A percentile compares a stretch with the other conserved stretches of the same genome.
Evolutionary conservation across 2,888 invertebrate genomes (phyloP).

Genomic region (Idaea straminata): DNA sequence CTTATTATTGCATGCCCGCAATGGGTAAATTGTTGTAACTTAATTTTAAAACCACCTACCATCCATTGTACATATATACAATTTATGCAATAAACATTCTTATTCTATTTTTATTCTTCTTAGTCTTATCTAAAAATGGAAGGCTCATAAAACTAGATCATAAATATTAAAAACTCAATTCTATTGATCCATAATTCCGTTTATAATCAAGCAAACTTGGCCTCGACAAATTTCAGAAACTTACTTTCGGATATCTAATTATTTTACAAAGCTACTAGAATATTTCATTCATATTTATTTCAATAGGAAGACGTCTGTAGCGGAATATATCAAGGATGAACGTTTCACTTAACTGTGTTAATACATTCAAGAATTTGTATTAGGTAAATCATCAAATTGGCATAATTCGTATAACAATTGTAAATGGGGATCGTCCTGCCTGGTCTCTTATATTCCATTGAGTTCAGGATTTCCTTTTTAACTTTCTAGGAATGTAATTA

Average conservation of each 20-base stretch:
- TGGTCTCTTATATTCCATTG: neutral
- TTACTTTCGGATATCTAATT: too few species aligned
- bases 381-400: neutral
- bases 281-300: neutral
- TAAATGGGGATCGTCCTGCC: neutral
- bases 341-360: neutral
- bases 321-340: neutral
- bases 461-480: too few species aligned
- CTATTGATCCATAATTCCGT: neutral
- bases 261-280: too few species aligned
- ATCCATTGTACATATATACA: too few species aligned
- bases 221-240: neutral
- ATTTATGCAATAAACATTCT: too few species aligned
- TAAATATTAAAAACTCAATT: neutral
- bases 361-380: neutral
- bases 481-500: too few species aligned
- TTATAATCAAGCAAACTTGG: neutral
- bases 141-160: too few species aligned
- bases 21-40: too few species aligned
- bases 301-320: neutral
- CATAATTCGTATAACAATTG: neutral
- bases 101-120: too few species aligned
- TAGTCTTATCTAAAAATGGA: neutral
- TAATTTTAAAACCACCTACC: too few species aligned
- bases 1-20: too few species aligned